These are phyloP conservation scores for Deroplatys truncata DNA, from an alignment of 2,888 invertebrate genomes.

Conservation along the genomic window DNA sequence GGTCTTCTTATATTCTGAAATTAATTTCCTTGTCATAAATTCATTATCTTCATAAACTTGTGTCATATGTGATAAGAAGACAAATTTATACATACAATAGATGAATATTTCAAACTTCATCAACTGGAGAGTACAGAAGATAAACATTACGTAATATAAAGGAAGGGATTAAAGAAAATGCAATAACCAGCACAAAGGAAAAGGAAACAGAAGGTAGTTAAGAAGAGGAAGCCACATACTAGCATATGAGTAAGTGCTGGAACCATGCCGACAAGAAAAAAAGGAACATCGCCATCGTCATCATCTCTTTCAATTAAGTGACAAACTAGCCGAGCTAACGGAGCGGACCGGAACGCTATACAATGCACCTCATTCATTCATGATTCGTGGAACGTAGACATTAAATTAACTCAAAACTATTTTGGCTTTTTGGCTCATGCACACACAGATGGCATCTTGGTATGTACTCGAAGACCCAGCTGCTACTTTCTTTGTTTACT, in stretches of 20 bases:
- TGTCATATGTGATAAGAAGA: no score
- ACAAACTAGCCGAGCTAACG: neutral
- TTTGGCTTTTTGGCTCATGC: neutral
- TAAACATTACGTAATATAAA: no score
- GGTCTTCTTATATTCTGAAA: no score
- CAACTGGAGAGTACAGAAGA: no score
- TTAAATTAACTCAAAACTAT: constrained; percentile 17
- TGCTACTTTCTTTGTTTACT: neutral
- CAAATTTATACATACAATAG: no score
- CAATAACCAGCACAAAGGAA: no score
- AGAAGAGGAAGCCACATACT: no score
- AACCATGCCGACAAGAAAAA: neutral
- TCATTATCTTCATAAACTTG: no score
- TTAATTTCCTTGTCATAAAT: no score
- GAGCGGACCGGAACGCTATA: neutral
- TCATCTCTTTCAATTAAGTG: constrained; percentile 1
- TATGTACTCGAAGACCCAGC: neutral
- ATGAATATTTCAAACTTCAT: no score
- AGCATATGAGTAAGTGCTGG: neutral
- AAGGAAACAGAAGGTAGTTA: no score
- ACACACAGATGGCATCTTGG: neutral
- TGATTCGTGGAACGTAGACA: constrained; percentile 12
- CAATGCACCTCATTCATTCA: constrained; percentile 20
- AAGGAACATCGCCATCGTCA: neutral
- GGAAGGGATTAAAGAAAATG: no score